Evolutionary conservation across 2,797 vertebrate genomes (phyloP).

Genomic region (Gallinago solitaria): DNA sequence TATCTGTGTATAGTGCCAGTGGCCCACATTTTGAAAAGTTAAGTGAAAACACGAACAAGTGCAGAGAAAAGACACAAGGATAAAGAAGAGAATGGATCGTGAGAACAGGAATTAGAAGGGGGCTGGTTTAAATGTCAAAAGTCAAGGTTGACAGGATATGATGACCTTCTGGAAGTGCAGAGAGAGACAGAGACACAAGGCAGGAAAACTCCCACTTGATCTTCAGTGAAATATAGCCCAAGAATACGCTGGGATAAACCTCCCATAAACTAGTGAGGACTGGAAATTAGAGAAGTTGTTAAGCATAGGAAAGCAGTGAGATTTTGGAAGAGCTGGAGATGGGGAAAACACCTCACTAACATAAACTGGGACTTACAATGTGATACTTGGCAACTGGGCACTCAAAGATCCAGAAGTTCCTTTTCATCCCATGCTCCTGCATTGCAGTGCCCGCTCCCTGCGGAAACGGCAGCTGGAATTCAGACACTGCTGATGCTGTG

Average conservation of each 20-base stretch:
- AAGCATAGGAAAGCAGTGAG: not conserved
- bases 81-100: not conserved
- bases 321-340: not conserved
- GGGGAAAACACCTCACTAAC: not conserved
- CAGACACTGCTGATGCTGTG: rapidly evolving
- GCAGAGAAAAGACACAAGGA: not conserved
- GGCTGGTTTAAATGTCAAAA: not conserved
- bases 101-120: not conserved
- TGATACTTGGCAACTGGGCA: not conserved
- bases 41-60: not conserved
- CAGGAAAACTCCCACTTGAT: not conserved
- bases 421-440: not conserved
- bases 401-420: not conserved
- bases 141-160: not conserved
- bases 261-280: not conserved
- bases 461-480: not conserved
- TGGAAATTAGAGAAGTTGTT: not conserved
- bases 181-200: not conserved
- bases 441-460: not conserved
- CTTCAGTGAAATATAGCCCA: not conserved
- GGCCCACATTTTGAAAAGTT: not conserved
- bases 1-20: not conserved
- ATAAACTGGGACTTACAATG: not conserved
- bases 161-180: not conserved
- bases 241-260: not conserved